Evolutionary conservation across 2,888 invertebrate species (phyloP), one percentile per base, ranked within the genome.

Genomic region (Dioctria linearis): DNA sequence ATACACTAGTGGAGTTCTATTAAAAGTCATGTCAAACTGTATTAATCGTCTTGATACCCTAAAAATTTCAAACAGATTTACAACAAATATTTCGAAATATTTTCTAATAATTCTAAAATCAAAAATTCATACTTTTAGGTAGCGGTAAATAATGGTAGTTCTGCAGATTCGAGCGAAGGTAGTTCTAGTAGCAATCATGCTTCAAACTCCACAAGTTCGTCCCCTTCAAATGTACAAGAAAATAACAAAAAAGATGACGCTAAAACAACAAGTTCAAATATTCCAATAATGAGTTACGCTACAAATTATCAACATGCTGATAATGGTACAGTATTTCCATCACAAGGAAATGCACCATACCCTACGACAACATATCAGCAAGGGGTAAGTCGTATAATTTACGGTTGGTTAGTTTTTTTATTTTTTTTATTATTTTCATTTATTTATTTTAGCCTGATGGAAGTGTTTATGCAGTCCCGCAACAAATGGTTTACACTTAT

Each of bases 331-430:
- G 86, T 88, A 78, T 88, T 88, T 82, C 87, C 88, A 80, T 85
- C 88, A 49, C 86, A 87, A 69, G 85, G 86, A 65, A 87, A 86
- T 83, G 85, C 85, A 83, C 87, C 87, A 80, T 88, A 88, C 83
- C 86, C 88, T 83, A 83, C 84, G 80, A 86, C 88, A 81, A 87
- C 89, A 87, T 89, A 89, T 88, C 89, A 89, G 85, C 88, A 88
- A 85, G 88, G 86, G 86, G 89, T 89, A 82, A 71, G 54, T 54
- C 39, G 59, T 3, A 59, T 66, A 57, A 71, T 49, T 67, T 69
- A 43, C 61, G 51, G 59, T 57, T 61, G 6, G 46, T 57, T 37
- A 73, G 80, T 13, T 59, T 57, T 43, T 13, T 69, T 73, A 69
- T 63, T 81, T 75, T 46, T 46, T 71, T 80, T 49, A 59, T 43